phyloP scores from a whole-genome alignment of 1,140 invertebrate genomes.

The Tetragonula clypearis region DNA sequence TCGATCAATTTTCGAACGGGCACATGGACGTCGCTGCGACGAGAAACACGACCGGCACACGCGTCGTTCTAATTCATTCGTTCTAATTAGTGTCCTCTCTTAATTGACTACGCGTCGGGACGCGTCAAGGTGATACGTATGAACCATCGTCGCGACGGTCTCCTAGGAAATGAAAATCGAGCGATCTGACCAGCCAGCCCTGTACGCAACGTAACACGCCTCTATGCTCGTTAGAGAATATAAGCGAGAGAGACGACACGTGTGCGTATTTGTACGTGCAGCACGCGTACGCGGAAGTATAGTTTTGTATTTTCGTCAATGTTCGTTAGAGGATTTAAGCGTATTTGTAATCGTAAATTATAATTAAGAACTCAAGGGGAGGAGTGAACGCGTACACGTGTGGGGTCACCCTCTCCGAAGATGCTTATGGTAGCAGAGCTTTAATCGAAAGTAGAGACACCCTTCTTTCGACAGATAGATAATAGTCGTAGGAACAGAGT shows the following conservation, averaged over 20 bases:
- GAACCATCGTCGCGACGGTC: neutral
- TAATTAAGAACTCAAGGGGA: neutral
- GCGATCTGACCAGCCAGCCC: neutral
- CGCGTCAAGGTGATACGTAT: neutral
- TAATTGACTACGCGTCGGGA: neutral
- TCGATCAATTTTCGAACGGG: neutral
- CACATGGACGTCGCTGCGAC: no score
- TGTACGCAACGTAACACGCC: neutral
- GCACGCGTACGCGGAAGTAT: neutral
- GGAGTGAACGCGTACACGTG: no score
- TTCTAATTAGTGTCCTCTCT: slow-evolving; percentile 14
- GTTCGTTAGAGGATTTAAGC: neutral
- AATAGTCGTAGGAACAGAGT: slow-evolving; percentile 14
- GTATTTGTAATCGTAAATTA: slow-evolving; percentile 1
- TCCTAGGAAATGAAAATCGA: slow-evolving; percentile 17
- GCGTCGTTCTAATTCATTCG: slow-evolving; percentile 36
- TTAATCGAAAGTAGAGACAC: slow-evolving; percentile 3
- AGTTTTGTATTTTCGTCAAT: slow-evolving; percentile 31
- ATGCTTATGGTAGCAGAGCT: slow-evolving; percentile 49
- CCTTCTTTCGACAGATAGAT: neutral
- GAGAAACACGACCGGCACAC: no score
- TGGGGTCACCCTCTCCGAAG: neutral
- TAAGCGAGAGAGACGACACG: neutral
- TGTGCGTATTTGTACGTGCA: neutral
- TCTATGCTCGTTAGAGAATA: neutral